Conservation (phyloP, 2,113 vertebrate genomes). For the Etheostoma cragini region DNA sequence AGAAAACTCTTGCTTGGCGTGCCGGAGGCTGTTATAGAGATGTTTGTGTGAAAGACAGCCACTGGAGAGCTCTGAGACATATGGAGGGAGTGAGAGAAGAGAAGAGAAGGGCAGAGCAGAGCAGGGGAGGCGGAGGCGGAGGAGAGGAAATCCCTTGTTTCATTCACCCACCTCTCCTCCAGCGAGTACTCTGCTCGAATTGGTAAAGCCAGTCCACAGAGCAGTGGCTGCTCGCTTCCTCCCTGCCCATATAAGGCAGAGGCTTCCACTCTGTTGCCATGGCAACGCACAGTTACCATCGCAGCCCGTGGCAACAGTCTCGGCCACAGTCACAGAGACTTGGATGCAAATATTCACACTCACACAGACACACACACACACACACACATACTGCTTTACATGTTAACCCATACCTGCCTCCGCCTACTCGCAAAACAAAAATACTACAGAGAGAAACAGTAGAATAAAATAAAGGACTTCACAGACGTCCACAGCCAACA, state of each 20-base stretch:
- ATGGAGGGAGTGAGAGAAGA: slow-evolving; percentile 48
- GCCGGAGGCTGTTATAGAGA: slow-evolving; percentile 56
- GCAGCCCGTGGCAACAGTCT: slow-evolving; percentile 66
- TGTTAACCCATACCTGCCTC: slow-evolving; percentile 62
- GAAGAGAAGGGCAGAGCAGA: slow-evolving; percentile 4
- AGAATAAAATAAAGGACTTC: slow-evolving; percentile 37
- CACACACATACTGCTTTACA: slow-evolving; percentile 9
- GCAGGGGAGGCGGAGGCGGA: slow-evolving; percentile 52
- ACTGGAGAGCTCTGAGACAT: slow-evolving; percentile 57
- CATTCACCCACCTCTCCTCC: slow-evolving; percentile 72
- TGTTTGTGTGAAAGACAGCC: slow-evolving; percentile 62
- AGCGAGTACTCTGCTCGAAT: slow-evolving; percentile 47
- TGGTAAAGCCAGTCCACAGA: slow-evolving; percentile 45
- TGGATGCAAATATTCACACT: slow-evolving; percentile 29
- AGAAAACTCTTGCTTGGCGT: slow-evolving; percentile 18
- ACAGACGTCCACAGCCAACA: slow-evolving; percentile 41
- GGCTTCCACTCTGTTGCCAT: slow-evolving; percentile 76
- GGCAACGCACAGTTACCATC: slow-evolving; percentile 59
- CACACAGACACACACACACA: not conserved
- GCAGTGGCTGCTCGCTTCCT: slow-evolving; percentile 59
- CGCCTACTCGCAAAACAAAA: slow-evolving; percentile 58
- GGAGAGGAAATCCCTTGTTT: slow-evolving; percentile 79
- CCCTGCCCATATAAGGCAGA: slow-evolving; percentile 66
- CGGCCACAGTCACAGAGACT: slow-evolving; percentile 47
- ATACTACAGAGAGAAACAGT: slow-evolving; percentile 49